Conservation (phyloP, 2,113 vertebrate species). For the Psittacula cyanocephala region DNA sequence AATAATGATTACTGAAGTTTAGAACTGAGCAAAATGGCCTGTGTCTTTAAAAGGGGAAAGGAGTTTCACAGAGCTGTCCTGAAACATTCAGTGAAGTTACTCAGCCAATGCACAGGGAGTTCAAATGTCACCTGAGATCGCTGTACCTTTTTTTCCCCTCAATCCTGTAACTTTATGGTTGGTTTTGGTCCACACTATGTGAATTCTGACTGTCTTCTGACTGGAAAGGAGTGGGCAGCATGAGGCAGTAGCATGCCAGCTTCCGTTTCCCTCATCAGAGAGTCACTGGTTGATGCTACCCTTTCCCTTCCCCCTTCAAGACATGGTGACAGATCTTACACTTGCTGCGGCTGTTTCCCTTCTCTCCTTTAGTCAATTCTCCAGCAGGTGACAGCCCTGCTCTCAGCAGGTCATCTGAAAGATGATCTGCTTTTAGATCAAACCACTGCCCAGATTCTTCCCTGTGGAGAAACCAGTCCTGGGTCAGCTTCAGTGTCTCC, state of each 20-base stretch:
- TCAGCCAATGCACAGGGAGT: no score
- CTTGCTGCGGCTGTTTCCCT: background rate
- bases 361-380: background rate
- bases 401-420: background rate
- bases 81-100: background rate
- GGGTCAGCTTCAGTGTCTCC: background rate
- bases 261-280: background rate
- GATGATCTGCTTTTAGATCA: background rate
- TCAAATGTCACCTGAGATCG: background rate
- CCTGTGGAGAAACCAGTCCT: background rate
- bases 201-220: background rate
- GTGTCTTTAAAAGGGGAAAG: background rate
- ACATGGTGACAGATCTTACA: background rate
- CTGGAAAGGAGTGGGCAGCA: background rate
- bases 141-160: background rate
- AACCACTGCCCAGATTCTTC: background rate
- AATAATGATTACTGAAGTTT: background rate
- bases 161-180: background rate
- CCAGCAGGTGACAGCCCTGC: background rate
- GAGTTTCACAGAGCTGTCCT: background rate
- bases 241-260: background rate
- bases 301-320: background rate
- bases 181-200: background rate
- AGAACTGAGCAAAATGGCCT: fast-evolving
- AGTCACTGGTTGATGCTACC: no score